A percentile compares a stretch with the other conserved stretches of the same genome.
Conservation (phyloP, 1,140 invertebrate genomes). For the Drosophila hydei region DNA sequence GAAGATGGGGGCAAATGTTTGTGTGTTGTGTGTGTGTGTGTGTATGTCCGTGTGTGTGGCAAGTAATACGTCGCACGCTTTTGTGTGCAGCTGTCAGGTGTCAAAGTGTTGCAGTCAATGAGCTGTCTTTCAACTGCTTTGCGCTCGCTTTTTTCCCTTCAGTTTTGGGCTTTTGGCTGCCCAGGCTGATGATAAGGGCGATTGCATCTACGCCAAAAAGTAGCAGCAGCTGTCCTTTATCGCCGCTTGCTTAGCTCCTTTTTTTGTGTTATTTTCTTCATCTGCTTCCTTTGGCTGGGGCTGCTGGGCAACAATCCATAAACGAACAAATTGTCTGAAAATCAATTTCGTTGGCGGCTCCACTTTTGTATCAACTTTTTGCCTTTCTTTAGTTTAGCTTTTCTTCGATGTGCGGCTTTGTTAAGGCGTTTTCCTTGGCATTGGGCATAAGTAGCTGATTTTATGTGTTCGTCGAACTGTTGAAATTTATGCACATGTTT, state of each 20-base stretch:
- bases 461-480: slow-evolving; percentile 53
- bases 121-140: slow-evolving; percentile 41
- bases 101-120: slow-evolving; percentile 69
- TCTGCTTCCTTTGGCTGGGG: background rate
- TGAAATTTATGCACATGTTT: slow-evolving; percentile 65
- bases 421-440: slow-evolving; percentile 52
- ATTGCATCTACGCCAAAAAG: slow-evolving; percentile 50
- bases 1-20: background rate
- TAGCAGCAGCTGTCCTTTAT: slow-evolving; percentile 64
- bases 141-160: slow-evolving; percentile 13
- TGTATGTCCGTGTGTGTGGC: slow-evolving; percentile 10
- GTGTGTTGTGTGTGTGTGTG: slow-evolving; percentile 8
- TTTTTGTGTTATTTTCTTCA: background rate
- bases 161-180: slow-evolving; percentile 47
- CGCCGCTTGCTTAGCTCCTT: slow-evolving; percentile 38
- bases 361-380: slow-evolving; percentile 56
- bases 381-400: slow-evolving; percentile 14
- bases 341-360: slow-evolving; percentile 61
- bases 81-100: slow-evolving; percentile 67
- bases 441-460: slow-evolving; percentile 55
- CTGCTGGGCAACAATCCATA: slow-evolving; percentile 57
- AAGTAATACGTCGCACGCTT: slow-evolving; percentile 59
- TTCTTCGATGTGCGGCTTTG: slow-evolving; percentile 54
- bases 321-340: slow-evolving; percentile 70
- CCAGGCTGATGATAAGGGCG: slow-evolving; percentile 55